phyloP scores from a whole-genome alignment of 2,888 invertebrate species.

The Oscheius myriophilus region DNA sequence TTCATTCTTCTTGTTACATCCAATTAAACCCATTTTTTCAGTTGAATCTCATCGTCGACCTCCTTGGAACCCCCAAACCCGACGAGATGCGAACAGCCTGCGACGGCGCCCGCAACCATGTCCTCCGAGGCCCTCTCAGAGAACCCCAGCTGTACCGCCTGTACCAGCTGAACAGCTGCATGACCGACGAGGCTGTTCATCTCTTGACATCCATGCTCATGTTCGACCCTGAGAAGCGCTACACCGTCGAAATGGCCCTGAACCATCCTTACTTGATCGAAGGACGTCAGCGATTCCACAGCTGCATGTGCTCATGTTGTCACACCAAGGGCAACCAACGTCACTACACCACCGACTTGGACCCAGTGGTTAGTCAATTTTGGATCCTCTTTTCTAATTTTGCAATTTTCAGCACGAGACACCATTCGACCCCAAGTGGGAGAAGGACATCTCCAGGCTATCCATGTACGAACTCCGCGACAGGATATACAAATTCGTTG shows the following conservation, averaged over 20 bases:
- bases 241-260: conserved; percentile 91
- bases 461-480: conserved; percentile 77
- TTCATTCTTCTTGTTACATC: neutral
- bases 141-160: conserved; percentile 72
- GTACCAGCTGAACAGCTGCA: conserved; percentile 89
- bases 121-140: conserved; percentile 71
- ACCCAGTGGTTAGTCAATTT: conserved; percentile 59
- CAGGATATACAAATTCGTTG: conserved; percentile 98
- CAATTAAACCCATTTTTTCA: conserved; percentile 73
- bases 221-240: conserved; percentile 86
- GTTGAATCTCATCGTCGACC: conserved; percentile 95
- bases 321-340: conserved; percentile 58
- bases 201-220: conserved; percentile 95
- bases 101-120: conserved; percentile 90
- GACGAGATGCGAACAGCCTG: conserved; percentile 98
- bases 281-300: conserved; percentile 96
- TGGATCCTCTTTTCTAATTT: neutral
- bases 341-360: conserved; percentile 54
- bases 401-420: conserved; percentile 77
- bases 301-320: conserved; percentile 99
- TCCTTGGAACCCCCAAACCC: conserved; percentile 91
- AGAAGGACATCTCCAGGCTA: conserved; percentile 83
- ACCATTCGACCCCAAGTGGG: conserved; percentile 95
- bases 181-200: conserved; percentile 97
- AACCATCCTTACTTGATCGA: conserved; percentile 97